Evolutionary conservation across 2,797 vertebrate species (phyloP).

Genomic region (Pseudomugil tenellus): DNA sequence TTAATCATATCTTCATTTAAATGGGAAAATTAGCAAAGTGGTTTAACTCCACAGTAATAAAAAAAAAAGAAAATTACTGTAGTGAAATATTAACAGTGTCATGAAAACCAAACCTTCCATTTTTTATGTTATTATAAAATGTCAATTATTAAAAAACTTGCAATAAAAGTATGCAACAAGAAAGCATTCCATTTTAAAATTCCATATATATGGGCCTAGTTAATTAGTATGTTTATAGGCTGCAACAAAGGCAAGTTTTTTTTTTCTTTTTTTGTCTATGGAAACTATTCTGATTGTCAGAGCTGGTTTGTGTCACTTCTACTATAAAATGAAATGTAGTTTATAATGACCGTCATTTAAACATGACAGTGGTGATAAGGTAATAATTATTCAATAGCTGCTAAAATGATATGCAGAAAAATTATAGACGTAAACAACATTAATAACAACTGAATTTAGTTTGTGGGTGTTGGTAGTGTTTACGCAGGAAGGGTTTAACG

Average conservation of each 20-base stretch:
- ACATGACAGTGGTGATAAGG: not conserved
- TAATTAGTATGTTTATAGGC: not conserved
- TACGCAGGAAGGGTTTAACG: not conserved
- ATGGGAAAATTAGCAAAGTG: no score
- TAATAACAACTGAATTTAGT: not conserved
- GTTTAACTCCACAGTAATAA: no score
- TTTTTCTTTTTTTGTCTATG: fast-evolving
- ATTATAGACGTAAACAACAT: not conserved
- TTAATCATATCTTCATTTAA: no score
- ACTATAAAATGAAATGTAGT: not conserved
- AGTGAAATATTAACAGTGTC: no score
- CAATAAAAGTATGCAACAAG: not conserved
- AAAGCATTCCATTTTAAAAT: not conserved
- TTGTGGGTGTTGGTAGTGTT: not conserved
- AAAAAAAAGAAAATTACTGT: no score
- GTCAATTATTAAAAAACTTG: not conserved
- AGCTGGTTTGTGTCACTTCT: not conserved
- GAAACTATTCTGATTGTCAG: not conserved
- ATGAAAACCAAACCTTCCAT: no score
- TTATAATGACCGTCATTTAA: not conserved
- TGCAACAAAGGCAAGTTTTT: not conserved
- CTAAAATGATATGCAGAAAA: not conserved
- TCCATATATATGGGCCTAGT: not conserved
- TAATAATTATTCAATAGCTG: not conserved
- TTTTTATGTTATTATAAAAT: no score